Evolutionary conservation across 2,888 invertebrate species (phyloP), one percentile per base, ranked within the genome.

Genomic region (Chloroclysta siterata): DNA sequence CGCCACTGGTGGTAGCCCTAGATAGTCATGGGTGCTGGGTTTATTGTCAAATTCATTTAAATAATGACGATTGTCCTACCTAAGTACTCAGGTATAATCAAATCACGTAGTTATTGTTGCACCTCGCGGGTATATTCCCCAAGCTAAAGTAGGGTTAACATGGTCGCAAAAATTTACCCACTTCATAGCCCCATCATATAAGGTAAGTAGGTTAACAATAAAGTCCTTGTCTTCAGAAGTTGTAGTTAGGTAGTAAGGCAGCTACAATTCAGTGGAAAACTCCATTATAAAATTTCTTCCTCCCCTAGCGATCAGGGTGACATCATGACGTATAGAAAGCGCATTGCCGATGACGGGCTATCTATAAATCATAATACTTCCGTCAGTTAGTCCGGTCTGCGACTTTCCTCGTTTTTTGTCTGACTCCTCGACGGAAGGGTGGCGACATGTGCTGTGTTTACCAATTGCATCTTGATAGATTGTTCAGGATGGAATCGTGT

Each of bases 371-470:
- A 93, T 90, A 85, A 56, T 56, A 56, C 48, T 89, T 86, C 83
- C 65, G 71, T 56, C 79, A 84, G 87, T 85, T 81, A 85, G 88
- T 85, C 86, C 84, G 80, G 80, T 82, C 85, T 83, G 84, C 79
- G 83, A 83, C 78, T 88, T 87, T 90, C 75, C 82, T 90, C 85
- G 84, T 91, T 92, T 92, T 92, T 92, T 92, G 90, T 91, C 91
- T 90, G 91, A 87, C 85, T 84, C 79, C 84, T 74, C 78, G 84
- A 84, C 82, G 80, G 84, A 87, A 87, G 85, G 87, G 87, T 86
- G 87, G 85, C 80, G 81, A 84, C 84, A 87, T 82, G 77, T 88
- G 85, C 80, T 82, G 69, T 73, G 74, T 75, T 70, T 71, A 76
- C 72, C 74, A 77, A 77, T 78, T 79, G 79, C 79, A 80, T 82